Base-by-base conservation (phyloP, 2,888 invertebrate genomes). In the Trichogramma evanescens region DNA sequence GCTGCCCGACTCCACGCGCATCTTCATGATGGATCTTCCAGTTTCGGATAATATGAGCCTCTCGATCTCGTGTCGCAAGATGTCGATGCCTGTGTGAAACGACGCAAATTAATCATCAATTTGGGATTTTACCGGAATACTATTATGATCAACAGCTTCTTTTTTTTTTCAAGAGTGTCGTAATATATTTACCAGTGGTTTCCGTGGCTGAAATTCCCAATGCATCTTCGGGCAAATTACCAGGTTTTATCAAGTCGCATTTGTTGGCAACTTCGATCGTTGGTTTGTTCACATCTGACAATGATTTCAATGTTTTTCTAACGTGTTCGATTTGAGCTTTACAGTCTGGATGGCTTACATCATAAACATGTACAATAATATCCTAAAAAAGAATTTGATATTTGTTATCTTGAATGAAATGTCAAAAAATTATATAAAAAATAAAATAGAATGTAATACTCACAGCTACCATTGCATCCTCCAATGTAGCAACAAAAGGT, bases 401-500 rank as follows among this genome's bases (percentile, higher is more conserved):
- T 38, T 38, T 46, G 39, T 45, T 13, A 13, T 46, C 13, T 13
- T 46, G 42, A 54, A 26, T 41, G 5, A 6, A 58, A 43, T 49
- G 7, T 51, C 39, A 38, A 53, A 58, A 54, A 58, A 54, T 52
- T 56, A 51, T 43, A 38, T 54, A 54, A 54, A 49, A 54, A 52
- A 49, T 13, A 10, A 38, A 46, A 9, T 9, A 56, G 57, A 54
- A 50, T 41, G 6, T 52, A 45, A 26, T 45, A 63, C 67, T 74
- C 77, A 83, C 89, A 49, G 93, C 89, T 66, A 84, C 74, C 69
- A 88, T 79, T 0, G 89, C 89, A 79, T 93, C 93, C 72, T 91
- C 88, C 57, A 94, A 78, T 0, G 93, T 93, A 0, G 89, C 88
- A 53, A 84, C 79, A 74, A 93, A 93, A 54, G 92, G 89, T 68